Conservation (phyloP, 2,113 vertebrate species). For the Eidolon helvum region DNA sequence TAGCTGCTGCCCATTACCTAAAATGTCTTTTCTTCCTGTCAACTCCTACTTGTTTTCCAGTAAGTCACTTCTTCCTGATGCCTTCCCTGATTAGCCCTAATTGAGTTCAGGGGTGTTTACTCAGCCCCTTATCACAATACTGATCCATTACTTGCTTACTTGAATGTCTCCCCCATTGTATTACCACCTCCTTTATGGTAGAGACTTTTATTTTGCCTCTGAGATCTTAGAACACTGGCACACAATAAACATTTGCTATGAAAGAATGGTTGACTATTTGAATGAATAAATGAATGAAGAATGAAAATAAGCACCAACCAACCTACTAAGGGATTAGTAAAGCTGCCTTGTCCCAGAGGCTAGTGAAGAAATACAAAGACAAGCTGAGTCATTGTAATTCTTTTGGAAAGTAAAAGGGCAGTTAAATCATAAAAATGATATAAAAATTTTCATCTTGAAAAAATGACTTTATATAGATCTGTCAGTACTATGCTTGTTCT, state of each 20-base stretch:
- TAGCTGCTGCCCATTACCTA: not conserved
- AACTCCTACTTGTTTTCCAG: not conserved
- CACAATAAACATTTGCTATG: not conserved
- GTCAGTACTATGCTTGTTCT: not conserved
- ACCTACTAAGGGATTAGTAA: not conserved
- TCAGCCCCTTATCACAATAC: not conserved
- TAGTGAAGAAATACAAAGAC: not conserved
- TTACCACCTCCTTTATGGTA: not conserved
- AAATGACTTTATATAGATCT: not conserved
- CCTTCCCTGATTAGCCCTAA: not conserved
- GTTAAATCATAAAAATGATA: conserved; percentile 38
- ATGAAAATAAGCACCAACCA: not conserved
- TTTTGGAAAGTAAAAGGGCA: conserved; percentile 16
- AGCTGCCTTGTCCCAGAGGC: not conserved
- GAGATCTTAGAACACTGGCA: not conserved
- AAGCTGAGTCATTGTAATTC: conserved; percentile 20
- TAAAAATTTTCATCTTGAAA: conserved; percentile 56
- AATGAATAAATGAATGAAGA: not conserved
- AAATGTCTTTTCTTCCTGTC: not conserved
- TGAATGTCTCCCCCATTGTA: not conserved
- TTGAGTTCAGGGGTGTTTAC: not conserved
- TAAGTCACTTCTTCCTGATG: not conserved
- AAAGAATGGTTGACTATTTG: not conserved
- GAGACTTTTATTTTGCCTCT: not conserved
- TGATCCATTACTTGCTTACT: not conserved